Base-by-base conservation (phyloP, 2,797 vertebrate genomes). In the Poeciliopsis gracilis region DNA sequence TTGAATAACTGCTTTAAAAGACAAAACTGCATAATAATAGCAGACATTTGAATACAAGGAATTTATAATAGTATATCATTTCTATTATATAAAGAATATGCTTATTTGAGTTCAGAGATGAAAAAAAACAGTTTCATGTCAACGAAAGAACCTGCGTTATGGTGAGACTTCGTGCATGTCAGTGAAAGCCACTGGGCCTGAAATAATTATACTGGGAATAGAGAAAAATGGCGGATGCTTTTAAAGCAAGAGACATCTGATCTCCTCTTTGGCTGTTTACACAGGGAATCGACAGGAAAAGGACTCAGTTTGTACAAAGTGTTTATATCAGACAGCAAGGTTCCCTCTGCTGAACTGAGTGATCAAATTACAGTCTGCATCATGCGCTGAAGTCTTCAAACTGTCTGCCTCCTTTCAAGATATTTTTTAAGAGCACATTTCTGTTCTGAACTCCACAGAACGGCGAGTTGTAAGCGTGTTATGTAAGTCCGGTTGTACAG, bases 401-500 rank as follows among this genome's bases (percentile, higher is more conserved):
- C 84, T 69, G 61, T 77, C 76, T 77, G 72, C 71, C 67, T 38
- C 16, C 47, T 83, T 76, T 85, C 67, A 75, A 45, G 51, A 72
- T 73, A 7, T 69, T 75, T 43, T 82, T 79, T 20, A 78, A 73
- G 69, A 77, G 70, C 51, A n/a, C 41, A 43, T 75, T 75, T 78
- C 73, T 78, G n/a, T 72, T 77, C 20, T 73, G 78, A 85, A 75
- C 77, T 69, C 71, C 45, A 46, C 38, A 74, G 73, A 63, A 71
- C 72, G 71, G 83, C 77, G 73, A 83, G 81, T 72, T 77, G 88
- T 80, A 85, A 85, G 89, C 88, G 81, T 41, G 86, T 94, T 94
- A 92, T 83, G 88, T 90, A 94, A 93, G 85, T 78, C 82, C 89
- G 86, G 87, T 92, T 92, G 90, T 91, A 88, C 89, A 86, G 88